Evolutionary conservation across 2,113 vertebrate genomes (phyloP).

Genomic region (Hyperoodon ampullatus): DNA sequence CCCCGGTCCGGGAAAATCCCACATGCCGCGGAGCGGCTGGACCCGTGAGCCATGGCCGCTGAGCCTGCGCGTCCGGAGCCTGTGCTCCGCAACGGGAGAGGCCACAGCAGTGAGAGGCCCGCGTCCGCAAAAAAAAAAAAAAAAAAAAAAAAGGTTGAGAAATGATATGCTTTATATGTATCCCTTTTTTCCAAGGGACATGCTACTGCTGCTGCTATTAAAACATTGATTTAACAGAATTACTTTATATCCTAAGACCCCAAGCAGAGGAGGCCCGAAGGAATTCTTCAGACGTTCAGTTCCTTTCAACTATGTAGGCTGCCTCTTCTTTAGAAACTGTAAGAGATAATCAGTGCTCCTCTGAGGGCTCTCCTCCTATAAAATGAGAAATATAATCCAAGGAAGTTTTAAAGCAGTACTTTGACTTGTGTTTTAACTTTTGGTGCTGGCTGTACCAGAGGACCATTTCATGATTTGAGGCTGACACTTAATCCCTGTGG

Average conservation of each 20-base stretch:
- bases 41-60: too few species aligned
- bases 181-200: not conserved
- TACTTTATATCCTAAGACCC: not conserved
- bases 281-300: not conserved
- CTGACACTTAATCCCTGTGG: not conserved
- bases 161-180: not conserved
- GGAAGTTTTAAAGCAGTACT: not conserved
- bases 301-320: not conserved
- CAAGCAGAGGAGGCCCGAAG: not conserved
- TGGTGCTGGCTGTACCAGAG: not conserved
- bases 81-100: too few species aligned
- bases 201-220: not conserved
- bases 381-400: slow-evolving; percentile 7
- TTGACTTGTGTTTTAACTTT: not conserved
- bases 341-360: not conserved
- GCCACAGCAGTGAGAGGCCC: too few species aligned
- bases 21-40: too few species aligned
- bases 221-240: slow-evolving; percentile 3
- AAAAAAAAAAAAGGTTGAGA: not conserved
- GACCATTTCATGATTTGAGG: not conserved
- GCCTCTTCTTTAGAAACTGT: not conserved
- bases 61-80: too few species aligned
- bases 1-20: too few species aligned
- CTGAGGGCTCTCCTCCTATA: not conserved
- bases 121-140: too few species aligned